Evolutionary conservation across 2,888 invertebrate genomes (phyloP).

Genomic region (Rotaria sp.): DNA sequence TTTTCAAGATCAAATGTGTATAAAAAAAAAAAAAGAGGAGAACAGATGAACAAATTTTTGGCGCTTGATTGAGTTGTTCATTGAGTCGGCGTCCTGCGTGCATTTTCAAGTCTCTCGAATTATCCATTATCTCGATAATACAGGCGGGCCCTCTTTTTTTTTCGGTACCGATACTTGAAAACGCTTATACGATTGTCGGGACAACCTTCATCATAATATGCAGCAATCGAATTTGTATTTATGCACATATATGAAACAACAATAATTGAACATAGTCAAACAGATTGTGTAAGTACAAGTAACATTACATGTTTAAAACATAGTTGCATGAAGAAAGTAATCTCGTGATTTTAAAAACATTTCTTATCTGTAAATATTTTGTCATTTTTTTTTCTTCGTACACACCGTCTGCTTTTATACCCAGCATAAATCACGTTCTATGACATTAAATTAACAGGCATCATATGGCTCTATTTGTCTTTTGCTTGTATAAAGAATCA

Average conservation of each 20-base stretch:
- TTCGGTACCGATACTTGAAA: not conserved
- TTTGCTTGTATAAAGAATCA: not conserved
- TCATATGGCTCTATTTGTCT: conserved; percentile 14
- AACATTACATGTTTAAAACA: no score
- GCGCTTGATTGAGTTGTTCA: conserved; percentile 12
- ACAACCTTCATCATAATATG: not conserved
- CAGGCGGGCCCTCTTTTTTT: not conserved
- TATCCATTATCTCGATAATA: conserved; percentile 6
- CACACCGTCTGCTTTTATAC: not conserved
- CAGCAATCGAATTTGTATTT: not conserved
- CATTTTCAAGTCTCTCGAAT: not conserved
- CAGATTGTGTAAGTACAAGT: no score
- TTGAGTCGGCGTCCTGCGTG: not conserved
- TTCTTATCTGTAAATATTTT: not conserved
- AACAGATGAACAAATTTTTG: not conserved
- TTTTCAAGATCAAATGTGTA: not conserved
- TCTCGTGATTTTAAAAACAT: no score
- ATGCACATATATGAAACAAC: not conserved
- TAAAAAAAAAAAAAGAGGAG: not conserved
- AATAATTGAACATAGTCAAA: no score
- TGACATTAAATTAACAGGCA: not conserved
- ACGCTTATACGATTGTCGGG: not conserved
- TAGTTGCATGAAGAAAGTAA: no score
- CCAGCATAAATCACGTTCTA: not conserved
- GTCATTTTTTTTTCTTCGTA: not conserved